Conservation (phyloP, 2,797 vertebrate species). For the Premnoplex brunnescens region DNA sequence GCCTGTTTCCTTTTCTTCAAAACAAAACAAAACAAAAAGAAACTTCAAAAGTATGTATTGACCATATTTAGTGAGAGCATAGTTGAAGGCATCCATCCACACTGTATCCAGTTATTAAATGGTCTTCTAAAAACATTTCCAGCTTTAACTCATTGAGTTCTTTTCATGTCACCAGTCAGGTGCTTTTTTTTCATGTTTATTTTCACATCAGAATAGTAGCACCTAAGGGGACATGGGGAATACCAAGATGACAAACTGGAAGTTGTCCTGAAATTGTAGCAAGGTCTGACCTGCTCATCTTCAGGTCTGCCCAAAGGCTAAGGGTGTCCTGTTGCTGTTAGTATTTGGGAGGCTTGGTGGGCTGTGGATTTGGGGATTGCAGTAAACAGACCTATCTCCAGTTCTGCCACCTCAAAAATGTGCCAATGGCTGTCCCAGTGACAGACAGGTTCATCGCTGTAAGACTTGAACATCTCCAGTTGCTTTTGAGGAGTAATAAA, state of each 20-base stretch:
- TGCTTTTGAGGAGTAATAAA: not conserved
- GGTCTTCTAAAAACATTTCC: constrained; percentile 10
- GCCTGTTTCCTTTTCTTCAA: constrained; percentile 27
- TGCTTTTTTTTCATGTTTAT: not conserved
- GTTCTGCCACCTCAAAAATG: not conserved
- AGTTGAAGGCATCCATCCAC: not conserved
- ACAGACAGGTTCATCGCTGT: not conserved
- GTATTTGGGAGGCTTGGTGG: not conserved
- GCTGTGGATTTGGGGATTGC: not conserved
- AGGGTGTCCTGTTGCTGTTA: not conserved
- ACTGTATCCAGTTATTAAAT: not conserved
- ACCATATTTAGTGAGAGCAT: not conserved
- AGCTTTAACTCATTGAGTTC: not conserved
- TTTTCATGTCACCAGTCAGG: not conserved
- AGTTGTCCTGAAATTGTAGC: not conserved
- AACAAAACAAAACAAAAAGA: not conserved
- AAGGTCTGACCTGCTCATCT: not conserved
- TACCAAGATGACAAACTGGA: not conserved
- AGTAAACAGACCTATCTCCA: not conserved
- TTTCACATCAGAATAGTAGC: not conserved
- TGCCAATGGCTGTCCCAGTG: not conserved
- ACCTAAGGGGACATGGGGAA: not conserved
- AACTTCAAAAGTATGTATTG: not conserved
- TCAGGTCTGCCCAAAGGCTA: not conserved
- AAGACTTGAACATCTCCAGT: not conserved